Evolutionary conservation across 2,113 vertebrate genomes (phyloP).

Genomic region (Vulpes vulpes): DNA sequence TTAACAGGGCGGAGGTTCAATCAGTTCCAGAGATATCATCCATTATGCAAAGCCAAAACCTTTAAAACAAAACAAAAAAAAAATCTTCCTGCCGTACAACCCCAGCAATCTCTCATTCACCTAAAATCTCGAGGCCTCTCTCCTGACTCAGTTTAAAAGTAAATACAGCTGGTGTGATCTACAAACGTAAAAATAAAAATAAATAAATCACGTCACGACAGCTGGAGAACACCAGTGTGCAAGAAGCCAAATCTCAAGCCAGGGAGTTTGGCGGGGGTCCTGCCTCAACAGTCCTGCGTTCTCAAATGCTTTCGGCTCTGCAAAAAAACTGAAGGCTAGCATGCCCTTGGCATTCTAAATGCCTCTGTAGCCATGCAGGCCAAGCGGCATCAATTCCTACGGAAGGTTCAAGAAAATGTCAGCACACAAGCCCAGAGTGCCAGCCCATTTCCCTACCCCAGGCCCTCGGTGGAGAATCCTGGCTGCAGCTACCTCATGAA

Average conservation of each 20-base stretch:
- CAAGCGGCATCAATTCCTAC: not conserved
- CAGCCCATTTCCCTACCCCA: not conserved
- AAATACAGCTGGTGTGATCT: not conserved
- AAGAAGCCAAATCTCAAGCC: not conserved
- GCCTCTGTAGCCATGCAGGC: not conserved
- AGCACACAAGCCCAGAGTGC: fast-evolving
- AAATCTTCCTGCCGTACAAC: not conserved
- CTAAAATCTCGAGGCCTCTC: not conserved
- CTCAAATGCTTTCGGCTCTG: not conserved
- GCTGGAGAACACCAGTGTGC: not conserved
- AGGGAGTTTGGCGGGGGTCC: not conserved
- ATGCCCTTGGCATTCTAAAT: not conserved
- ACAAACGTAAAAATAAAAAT: not conserved
- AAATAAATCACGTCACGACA: not conserved
- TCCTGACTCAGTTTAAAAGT: not conserved
- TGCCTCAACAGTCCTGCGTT: not conserved
- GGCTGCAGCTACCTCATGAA: not conserved
- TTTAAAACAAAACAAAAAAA: not conserved
- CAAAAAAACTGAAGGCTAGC: not conserved
- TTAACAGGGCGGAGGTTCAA: not conserved
- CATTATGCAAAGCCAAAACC: conserved; percentile 63
- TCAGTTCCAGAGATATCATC: not conserved
- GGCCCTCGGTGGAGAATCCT: not conserved
- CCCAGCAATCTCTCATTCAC: not conserved
- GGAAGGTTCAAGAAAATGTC: not conserved